Base-by-base conservation (phyloP, 2,888 invertebrate species). In the Panorpa germanica region DNA sequence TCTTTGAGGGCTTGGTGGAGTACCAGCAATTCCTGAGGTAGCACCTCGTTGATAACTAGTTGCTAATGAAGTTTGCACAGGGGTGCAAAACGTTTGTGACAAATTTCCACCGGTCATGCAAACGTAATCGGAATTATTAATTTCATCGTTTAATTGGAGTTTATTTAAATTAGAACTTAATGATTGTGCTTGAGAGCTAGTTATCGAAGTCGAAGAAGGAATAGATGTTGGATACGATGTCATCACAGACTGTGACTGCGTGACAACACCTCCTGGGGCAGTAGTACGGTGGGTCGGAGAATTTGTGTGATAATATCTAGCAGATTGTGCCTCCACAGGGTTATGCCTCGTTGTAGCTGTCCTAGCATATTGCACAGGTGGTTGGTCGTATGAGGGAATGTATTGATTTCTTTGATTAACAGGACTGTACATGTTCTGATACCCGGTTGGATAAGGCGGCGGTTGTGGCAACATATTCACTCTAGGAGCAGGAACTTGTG, bases 121-220 rank as follows among this genome's bases (percentile, higher is more conserved):
- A 14, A 81, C 81, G 53, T 81, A 81, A 46, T 81, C 81, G 10
- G 75, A 73, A 35, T 73, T 73, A 47, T 78, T 78, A 11, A 74
- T 68, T 38, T 75, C 77, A 35, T 77, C 75, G 22, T 64, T 61
- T 45, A 62, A 61, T 40, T 59, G 57, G 56, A 60, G 57, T 39
- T 57, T 52, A 38, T 47, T 54, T 14, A 28, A 29, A 22, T 25
- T 26, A 8, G 28, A 27, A 8, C 24, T 28, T 6, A 23, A 26
- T n/a, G 15, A 28, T 18, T 25, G 25, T 11, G 11, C 23, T 5
- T 29, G 29, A 20, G 35, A 16, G n/a, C 28, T 25, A 24, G 22
- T 35, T 25, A 27, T 8, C 21, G 19, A 33, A n/a, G 14, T 32
- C 29, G 31, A 31, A 36, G 37, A 21, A 19, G 34, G n/a, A n/a